Conservation (phyloP, 2,797 vertebrate genomes). For the Pagetopsis macropterus region DNA sequence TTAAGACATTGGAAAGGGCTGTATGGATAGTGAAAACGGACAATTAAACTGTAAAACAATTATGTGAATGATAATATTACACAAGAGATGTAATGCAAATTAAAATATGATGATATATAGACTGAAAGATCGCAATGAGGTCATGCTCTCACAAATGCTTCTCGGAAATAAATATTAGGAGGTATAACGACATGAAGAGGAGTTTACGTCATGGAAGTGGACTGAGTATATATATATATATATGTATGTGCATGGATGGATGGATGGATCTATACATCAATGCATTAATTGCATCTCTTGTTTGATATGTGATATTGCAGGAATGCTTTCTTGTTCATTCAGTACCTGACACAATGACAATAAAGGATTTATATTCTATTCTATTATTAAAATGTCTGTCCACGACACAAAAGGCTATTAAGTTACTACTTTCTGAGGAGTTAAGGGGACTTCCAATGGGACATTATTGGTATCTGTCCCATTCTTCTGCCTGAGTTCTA, state of each 20-base stretch:
- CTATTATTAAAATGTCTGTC: background rate
- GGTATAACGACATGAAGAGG: background rate
- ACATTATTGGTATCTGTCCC: conserved; percentile 33
- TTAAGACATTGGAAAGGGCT: conserved; percentile 3
- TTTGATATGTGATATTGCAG: too few relatives aligned
- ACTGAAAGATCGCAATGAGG: background rate
- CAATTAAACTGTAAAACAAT: background rate
- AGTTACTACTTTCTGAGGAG: conserved; percentile 25
- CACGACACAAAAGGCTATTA: conserved; percentile 43
- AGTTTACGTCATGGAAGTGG: conserved; percentile 8
- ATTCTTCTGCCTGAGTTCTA: conserved; percentile 35
- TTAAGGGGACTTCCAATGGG: conserved; percentile 59
- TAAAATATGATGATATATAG: background rate
- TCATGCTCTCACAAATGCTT: background rate
- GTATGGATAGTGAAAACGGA: background rate
- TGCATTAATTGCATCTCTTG: too few relatives aligned
- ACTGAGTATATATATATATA: background rate
- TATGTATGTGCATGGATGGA: too few relatives aligned
- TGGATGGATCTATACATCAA: too few relatives aligned
- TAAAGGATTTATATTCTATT: too few relatives aligned
- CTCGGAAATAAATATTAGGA: background rate
- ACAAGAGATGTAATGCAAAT: background rate
- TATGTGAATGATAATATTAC: background rate
- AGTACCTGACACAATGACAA: too few relatives aligned
- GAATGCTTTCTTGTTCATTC: too few relatives aligned